Conservation (phyloP, 2,113 vertebrate genomes). For the Menidia beryllina region DNA sequence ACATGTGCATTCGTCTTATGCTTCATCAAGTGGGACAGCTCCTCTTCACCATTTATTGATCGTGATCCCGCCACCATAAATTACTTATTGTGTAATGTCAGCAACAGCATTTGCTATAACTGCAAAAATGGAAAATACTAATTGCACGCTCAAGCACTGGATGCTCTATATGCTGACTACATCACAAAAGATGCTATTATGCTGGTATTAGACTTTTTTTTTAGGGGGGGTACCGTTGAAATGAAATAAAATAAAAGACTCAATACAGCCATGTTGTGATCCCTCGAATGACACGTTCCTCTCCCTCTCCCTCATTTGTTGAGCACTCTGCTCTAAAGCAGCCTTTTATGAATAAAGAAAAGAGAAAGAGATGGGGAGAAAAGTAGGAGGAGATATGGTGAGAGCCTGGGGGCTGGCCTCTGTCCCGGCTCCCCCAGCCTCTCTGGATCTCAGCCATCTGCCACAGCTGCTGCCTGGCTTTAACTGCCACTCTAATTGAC, state of each 20-base stretch:
- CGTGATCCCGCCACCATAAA: conserved; percentile 47
- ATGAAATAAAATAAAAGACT: conserved; percentile 17
- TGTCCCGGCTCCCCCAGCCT: conserved; percentile 86
- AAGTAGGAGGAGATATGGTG: conserved; percentile 75
- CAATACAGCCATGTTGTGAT: conserved; percentile 24
- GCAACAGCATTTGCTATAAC: conserved; percentile 38
- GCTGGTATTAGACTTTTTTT: conserved; percentile 9
- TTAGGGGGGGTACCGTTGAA: neutral
- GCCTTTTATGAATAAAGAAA: conserved; percentile 33
- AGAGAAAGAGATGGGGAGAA: conserved; percentile 43
- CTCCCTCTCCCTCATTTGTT: conserved; percentile 16
- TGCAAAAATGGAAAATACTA: conserved; percentile 44
- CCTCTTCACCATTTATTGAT: conserved; percentile 41
- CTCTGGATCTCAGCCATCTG: conserved; percentile 94
- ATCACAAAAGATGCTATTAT: conserved; percentile 36
- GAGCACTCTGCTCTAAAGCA: conserved; percentile 44
- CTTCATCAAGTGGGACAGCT: conserved; percentile 7
- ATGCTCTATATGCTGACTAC: conserved; percentile 45
- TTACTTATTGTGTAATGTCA: conserved; percentile 30
- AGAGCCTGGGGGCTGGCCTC: conserved; percentile 86
- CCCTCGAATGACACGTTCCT: conserved; percentile 41
- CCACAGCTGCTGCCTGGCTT: conserved; percentile 90
- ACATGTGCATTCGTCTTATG: conserved; percentile 13
- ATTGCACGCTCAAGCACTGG: conserved; percentile 49
- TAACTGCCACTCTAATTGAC: conserved; percentile 93